These are phyloP conservation scores for Latrodectus hesperus DNA, from an alignment of 2,888 invertebrate species.

Conservation along the genomic window DNA sequence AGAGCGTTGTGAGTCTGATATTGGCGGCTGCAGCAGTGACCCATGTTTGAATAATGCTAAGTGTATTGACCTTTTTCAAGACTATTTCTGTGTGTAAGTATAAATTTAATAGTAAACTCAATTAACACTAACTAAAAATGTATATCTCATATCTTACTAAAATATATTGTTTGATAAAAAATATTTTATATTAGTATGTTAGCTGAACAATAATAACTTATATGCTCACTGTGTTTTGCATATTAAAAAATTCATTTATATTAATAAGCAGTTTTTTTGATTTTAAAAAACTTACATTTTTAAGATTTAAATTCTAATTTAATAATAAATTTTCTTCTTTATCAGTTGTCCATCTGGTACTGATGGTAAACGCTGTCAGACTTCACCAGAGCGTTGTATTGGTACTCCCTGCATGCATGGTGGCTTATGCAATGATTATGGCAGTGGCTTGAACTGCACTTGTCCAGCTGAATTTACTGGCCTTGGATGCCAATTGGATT, in stretches of 20 bases:
- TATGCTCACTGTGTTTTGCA: no score
- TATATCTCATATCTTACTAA: no score
- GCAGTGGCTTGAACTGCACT: conserved; percentile 94
- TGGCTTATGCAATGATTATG: conserved; percentile 95
- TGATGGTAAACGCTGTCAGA: conserved; percentile 97
- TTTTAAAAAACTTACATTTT: no score
- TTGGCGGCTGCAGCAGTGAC: conserved; percentile 87
- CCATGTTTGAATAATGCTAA: conserved; percentile 95
- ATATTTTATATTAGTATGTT: no score
- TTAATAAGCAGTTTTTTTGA: no score
- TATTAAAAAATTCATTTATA: no score
- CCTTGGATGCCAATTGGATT: conserved; percentile 94
- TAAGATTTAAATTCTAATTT: no score
- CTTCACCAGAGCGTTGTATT: conserved; percentile 94
- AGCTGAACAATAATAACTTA: no score
- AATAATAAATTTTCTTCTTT: not conserved
- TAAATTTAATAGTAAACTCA: not conserved
- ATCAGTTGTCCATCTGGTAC: conserved; percentile 92
- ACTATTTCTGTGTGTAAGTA: conserved; percentile 87
- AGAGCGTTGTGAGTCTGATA: conserved; percentile 87
- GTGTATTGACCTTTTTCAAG: conserved; percentile 93
- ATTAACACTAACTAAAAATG: not conserved
- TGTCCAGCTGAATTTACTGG: conserved; percentile 90
- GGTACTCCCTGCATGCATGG: conserved; percentile 97
- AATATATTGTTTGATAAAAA: no score